These are phyloP conservation scores for Apamea anceps DNA, from an alignment of 2,888 invertebrate genomes.

Conservation along the genomic window DNA sequence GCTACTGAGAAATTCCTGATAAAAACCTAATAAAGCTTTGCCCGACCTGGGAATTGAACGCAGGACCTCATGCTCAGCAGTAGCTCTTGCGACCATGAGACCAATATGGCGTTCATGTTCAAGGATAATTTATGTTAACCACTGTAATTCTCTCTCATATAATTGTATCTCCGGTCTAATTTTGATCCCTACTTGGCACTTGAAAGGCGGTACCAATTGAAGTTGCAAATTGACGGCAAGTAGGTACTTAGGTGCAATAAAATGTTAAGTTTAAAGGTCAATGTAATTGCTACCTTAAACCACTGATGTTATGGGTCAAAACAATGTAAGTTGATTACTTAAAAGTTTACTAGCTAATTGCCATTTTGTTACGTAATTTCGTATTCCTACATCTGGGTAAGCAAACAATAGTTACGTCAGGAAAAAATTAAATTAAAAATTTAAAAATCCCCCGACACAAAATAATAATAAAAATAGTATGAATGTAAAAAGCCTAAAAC, in stretches of 20 bases:
- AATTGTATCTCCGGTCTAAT: slow-evolving; percentile 20
- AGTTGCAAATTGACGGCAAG: slow-evolving; percentile 33
- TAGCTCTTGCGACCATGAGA: background rate
- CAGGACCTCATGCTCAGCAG: too few species aligned
- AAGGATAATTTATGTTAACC: background rate
- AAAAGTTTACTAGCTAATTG: background rate
- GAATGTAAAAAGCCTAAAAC: too few species aligned
- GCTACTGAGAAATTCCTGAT: too few species aligned
- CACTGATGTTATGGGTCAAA: slow-evolving; percentile 21
- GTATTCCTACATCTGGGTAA: too few species aligned
- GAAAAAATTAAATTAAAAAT: too few species aligned
- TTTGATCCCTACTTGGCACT: slow-evolving; percentile 16
- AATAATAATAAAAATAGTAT: too few species aligned
- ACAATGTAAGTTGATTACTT: slow-evolving; percentile 7
- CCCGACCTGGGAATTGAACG: too few species aligned
- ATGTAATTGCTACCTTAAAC: slow-evolving; percentile 37
- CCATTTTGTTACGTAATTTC: background rate
- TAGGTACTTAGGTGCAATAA: slow-evolving; percentile 31
- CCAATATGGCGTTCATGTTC: background rate
- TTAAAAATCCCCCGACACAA: too few species aligned
- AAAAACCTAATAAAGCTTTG: too few species aligned
- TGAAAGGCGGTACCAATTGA: slow-evolving; percentile 32
- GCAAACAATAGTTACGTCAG: too few species aligned
- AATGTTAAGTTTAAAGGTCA: slow-evolving; percentile 28
- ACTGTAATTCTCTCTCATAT: background rate